These are phyloP conservation scores for Apodemia duryi DNA, from an alignment of 2,888 invertebrate species.

Conservation along the genomic window DNA sequence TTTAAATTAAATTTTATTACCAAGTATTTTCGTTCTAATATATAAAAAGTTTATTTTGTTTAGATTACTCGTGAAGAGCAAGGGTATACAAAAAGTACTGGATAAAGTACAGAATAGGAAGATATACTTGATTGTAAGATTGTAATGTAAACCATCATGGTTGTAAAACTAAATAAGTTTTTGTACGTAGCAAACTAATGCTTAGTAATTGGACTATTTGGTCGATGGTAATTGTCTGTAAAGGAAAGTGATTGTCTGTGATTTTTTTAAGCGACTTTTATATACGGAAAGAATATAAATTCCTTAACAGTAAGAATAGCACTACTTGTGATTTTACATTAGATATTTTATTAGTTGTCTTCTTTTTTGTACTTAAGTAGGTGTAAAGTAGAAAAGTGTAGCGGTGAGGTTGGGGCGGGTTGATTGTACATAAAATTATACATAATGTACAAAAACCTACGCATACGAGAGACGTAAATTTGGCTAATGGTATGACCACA, in stretches of 20 bases:
- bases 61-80: constrained; percentile 36
- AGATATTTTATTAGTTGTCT: constrained; percentile 71
- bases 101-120: constrained; percentile 49
- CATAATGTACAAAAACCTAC: constrained; percentile 40
- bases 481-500: constrained; percentile 69
- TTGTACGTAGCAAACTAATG: constrained; percentile 76
- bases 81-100: constrained; percentile 51
- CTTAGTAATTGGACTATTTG: constrained; percentile 67
- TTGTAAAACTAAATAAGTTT: constrained; percentile 79
- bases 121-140: constrained; percentile 51
- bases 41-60: constrained; percentile 18
- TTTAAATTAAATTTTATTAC: not conserved
- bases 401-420: constrained; percentile 56
- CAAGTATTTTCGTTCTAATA: constrained; percentile 16
- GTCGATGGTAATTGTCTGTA: constrained; percentile 78
- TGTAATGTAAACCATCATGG: constrained; percentile 69
- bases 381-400: constrained; percentile 50
- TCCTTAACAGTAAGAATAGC: constrained; percentile 79
- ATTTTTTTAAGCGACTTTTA: constrained; percentile 81
- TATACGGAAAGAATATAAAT: constrained; percentile 70
- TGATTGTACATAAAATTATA: constrained; percentile 62
- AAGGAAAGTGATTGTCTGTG: constrained; percentile 80
- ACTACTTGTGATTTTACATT: constrained; percentile 79
- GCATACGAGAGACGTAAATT: constrained; percentile 44
- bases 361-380: constrained; percentile 65